phyloP scores from a whole-genome alignment of 2,113 vertebrate species.

The Sturnira hondurensis region DNA sequence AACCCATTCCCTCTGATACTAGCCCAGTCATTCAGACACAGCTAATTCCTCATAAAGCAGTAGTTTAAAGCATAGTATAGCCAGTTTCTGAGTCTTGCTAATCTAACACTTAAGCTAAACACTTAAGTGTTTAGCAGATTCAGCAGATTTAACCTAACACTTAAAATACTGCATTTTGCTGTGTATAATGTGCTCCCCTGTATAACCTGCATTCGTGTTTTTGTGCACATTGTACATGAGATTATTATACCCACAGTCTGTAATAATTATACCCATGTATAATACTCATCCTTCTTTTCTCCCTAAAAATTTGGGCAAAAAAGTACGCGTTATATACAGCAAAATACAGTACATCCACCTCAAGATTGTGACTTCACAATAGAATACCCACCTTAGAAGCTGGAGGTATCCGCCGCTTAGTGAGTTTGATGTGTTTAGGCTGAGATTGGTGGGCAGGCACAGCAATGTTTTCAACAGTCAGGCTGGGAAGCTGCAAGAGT shows the following conservation, averaged over 20 bases:
- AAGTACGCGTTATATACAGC: no score
- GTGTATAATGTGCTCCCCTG: no score
- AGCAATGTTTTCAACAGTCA: constrained; percentile 78
- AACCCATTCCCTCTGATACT: background rate
- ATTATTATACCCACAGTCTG: no score
- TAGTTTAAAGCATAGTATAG: background rate
- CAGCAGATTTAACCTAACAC: no score
- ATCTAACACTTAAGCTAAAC: no score
- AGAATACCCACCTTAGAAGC: constrained; percentile 87
- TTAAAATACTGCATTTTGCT: background rate
- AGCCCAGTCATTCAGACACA: constrained; percentile 23
- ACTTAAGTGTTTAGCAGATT: no score
- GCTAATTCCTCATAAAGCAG: constrained; percentile 17
- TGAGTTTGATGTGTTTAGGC: constrained; percentile 89
- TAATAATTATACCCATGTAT: no score
- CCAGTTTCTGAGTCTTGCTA: background rate
- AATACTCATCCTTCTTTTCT: no score
- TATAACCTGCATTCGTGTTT: no score
- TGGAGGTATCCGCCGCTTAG: constrained; percentile 88
- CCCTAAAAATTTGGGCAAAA: no score
- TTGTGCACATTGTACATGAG: no score
- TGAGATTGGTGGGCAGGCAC: constrained; percentile 82
- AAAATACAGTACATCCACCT: background rate
- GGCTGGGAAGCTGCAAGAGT: constrained; percentile 79
- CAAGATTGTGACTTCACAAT: background rate